phyloP scores from a whole-genome alignment of 2,113 vertebrate genomes.

The Spilogale gracilis region DNA sequence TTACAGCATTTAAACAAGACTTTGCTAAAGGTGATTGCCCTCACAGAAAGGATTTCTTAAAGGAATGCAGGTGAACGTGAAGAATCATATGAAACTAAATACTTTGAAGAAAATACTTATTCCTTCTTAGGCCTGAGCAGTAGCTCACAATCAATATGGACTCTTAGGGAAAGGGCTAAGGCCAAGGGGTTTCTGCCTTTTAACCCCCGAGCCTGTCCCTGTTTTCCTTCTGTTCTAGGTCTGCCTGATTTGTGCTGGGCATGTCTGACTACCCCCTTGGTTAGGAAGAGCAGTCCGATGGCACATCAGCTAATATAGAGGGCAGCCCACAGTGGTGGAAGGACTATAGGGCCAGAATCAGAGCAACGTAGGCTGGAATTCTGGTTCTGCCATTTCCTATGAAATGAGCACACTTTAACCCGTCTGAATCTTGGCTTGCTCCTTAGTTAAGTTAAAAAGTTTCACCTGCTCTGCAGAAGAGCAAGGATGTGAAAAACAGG shows the following conservation, averaged over 20 bases:
- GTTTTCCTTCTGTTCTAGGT: not conserved
- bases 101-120: not conserved
- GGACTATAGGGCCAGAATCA: not conserved
- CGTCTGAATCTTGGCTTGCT: not conserved
- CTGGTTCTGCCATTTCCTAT: not conserved
- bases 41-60: not conserved
- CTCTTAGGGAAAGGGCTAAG: not conserved
- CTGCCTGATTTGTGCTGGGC: not conserved
- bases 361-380: not conserved
- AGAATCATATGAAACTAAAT: not conserved
- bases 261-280: not conserved
- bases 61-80: not conserved
- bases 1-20: not conserved
- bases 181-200: not conserved
- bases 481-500: not conserved
- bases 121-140: not conserved
- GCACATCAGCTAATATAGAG: not conserved
- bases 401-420: not conserved
- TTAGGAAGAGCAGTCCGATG: not conserved
- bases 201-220: not conserved
- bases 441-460: not conserved
- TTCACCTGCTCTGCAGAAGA: not conserved
- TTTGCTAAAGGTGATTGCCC: not conserved
- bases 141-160: not conserved
- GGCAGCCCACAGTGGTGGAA: not conserved